Base-by-base conservation (phyloP, 2,888 invertebrate species). In the Tipula confusa region DNA sequence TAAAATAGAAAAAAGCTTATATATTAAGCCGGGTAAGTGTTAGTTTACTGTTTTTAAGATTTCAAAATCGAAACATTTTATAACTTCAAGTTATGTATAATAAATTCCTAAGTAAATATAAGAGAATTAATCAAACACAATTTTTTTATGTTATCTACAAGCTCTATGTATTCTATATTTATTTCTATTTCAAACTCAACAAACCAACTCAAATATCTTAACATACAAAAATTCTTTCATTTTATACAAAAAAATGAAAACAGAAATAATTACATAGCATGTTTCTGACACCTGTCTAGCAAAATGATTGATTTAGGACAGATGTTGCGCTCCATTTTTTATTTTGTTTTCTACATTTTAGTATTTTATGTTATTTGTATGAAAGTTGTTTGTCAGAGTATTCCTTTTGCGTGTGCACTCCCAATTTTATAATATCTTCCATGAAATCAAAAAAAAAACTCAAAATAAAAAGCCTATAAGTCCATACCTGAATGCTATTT, bases 181-280 rank as follows among this genome's bases (percentile, higher is more conserved):
- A 64, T 64, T 64, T 64, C 24, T 64, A 24, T 43, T 24, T 64
- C 64, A 24, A 64, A 24, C 64, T 64, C 64, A 64, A 64, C 64
- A 64, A 24, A 64, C 64, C 24, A 64, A 64, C 64, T 43, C 43
- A 43, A 15, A 43, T 43, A 43, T 43, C 43, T 43, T 5, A 43
- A 43, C 43, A 43, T 7, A 64, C 24, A 24, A 24, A 64, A 64
- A 9, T n/a, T 64, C 64, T 64, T 64, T 24, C 64, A 64, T 64
- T 64, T 64, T 64, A 24, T 4, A n/a, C 64, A 64, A 64, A 64
- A 43, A 43, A 43, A 64, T 64, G 64, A 64, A 64, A 64, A 64
- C 64, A 64, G 4, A 64, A 64, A 64, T 64, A 64, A 64, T 64
- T 64, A 64, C 64, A 64, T 64, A 64, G 64, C 64, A 64, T 64